A percentile compares a stretch with the other conserved stretches of the same genome.
Conservation (phyloP, 2,797 vertebrate species). For the Carcharodon carcharias region DNA sequence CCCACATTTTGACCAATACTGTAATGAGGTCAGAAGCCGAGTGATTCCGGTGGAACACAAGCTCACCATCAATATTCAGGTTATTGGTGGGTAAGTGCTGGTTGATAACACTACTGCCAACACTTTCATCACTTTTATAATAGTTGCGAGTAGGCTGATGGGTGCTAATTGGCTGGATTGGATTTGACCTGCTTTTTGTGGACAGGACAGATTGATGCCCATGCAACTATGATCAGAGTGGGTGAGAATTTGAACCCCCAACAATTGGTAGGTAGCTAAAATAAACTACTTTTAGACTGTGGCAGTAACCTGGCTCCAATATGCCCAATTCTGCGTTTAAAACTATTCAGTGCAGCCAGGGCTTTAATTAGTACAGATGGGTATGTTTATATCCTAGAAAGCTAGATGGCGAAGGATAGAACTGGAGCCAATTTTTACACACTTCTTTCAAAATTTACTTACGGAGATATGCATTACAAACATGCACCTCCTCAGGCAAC, state of each 20-base stretch:
- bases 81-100: background rate
- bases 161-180: background rate
- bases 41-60: background rate
- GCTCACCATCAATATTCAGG: background rate
- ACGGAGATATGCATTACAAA: background rate
- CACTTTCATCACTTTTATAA: background rate
- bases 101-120: background rate
- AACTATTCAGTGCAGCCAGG: background rate
- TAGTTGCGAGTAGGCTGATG: background rate
- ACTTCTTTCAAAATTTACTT: background rate
- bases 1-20: background rate
- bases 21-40: too few relatives aligned
- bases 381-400: background rate
- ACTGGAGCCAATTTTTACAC: background rate
- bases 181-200: background rate
- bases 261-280: background rate
- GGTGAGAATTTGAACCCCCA: background rate
- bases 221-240: too few relatives aligned
- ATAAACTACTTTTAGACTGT: background rate
- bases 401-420: background rate
- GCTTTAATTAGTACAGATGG: background rate
- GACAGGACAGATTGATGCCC: background rate
- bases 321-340: background rate
- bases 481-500: background rate
- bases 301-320: background rate